Percentiles rank a stretch among this genome's conserved stretches.
These are phyloP conservation scores for Acleris cristana DNA, from an alignment of 2,888 invertebrate species.

Conservation along the genomic window DNA sequence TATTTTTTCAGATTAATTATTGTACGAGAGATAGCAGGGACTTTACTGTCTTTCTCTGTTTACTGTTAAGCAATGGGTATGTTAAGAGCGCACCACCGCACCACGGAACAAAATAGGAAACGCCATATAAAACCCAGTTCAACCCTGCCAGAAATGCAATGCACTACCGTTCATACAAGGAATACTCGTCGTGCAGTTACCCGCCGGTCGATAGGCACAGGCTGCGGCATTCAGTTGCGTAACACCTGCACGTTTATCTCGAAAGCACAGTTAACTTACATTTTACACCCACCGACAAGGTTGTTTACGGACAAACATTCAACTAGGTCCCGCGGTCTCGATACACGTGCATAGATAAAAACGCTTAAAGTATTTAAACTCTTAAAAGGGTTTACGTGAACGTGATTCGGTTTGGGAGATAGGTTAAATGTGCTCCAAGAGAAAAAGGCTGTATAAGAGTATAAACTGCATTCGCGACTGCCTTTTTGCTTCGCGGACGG, in stretches of 20 bases:
- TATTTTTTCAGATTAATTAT: no score
- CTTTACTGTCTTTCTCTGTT: no score
- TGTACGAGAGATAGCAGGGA: no score
- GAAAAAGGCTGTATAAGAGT: no score
- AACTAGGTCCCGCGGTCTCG: slow-evolving; percentile 42
- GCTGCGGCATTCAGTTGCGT: slow-evolving; percentile 61
- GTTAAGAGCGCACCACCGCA: neutral
- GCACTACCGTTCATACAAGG: slow-evolving; percentile 33
- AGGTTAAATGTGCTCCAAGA: neutral
- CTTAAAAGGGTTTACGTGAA: slow-evolving; percentile 9
- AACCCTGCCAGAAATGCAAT: slow-evolving; percentile 22
- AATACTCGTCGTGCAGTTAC: slow-evolving; percentile 47
- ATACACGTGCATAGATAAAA: slow-evolving; percentile 44
- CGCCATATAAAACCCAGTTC: slow-evolving; percentile 7
- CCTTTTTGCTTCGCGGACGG: neutral
- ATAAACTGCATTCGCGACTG: no score
- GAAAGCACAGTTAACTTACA: slow-evolving; percentile 60
- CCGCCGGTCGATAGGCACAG: slow-evolving; percentile 69
- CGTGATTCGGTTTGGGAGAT: slow-evolving; percentile 18
- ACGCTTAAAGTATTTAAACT: slow-evolving; percentile 10
- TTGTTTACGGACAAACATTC: slow-evolving; percentile 57
- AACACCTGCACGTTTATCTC: slow-evolving; percentile 71
- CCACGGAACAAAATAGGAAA: neutral
- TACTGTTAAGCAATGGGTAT: no score
- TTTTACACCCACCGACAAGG: slow-evolving; percentile 56